Evolutionary conservation across 1,140 invertebrate species (phyloP).

Genomic region (Chionoecetes opilio): DNA sequence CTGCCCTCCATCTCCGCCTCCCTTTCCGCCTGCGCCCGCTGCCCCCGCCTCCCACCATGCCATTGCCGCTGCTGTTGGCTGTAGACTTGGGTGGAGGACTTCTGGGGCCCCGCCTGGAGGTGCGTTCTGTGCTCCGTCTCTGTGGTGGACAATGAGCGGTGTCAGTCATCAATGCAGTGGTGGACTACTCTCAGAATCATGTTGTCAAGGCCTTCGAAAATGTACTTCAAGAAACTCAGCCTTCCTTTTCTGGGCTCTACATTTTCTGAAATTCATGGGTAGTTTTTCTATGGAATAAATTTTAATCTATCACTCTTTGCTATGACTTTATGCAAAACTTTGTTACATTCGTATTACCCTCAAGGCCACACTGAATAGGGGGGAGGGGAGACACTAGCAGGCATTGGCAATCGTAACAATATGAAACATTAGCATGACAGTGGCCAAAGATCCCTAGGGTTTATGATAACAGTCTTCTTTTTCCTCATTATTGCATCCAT

Average conservation of each 20-base stretch:
- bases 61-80: slow-evolving; percentile 41
- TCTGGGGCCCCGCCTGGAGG: slow-evolving; percentile 59
- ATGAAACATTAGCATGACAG: neutral
- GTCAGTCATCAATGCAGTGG: neutral
- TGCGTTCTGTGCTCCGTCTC: slow-evolving; percentile 69
- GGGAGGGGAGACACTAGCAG: neutral
- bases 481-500: neutral
- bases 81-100: slow-evolving; percentile 66
- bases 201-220: neutral
- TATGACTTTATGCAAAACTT: neutral
- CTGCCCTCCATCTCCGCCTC: neutral
- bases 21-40: slow-evolving; percentile 33
- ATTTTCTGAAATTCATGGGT: neutral
- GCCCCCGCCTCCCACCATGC: slow-evolving; percentile 29
- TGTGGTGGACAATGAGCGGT: slow-evolving; percentile 53
- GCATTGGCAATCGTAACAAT: neutral
- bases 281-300: neutral
- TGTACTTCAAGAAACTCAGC: neutral
- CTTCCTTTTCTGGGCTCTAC: neutral
- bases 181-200: neutral
- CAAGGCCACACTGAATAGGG: neutral
- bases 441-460: no score
- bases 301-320: neutral
- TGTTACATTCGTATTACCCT: neutral
- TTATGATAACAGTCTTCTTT: neutral